Conservation (phyloP, 2,797 vertebrate genomes). For the Scyliorhinus canicula region DNA sequence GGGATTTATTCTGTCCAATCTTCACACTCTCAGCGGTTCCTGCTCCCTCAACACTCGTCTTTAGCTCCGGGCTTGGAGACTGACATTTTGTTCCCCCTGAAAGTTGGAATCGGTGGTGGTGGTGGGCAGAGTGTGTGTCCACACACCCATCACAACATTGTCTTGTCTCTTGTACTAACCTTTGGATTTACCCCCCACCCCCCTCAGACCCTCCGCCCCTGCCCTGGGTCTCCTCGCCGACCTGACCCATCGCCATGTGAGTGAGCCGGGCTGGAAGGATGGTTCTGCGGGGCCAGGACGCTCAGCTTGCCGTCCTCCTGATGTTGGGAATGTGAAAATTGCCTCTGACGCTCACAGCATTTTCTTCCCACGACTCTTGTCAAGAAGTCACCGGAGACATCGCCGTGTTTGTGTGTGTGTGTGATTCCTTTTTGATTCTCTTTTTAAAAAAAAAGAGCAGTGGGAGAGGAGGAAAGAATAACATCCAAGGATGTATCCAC, state of each 20-base stretch:
- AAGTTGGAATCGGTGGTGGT: conserved; percentile 4
- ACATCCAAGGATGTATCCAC: conserved; percentile 79
- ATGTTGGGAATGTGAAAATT: conserved; percentile 5
- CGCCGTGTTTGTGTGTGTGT: neutral
- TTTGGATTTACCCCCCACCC: conserved; percentile 12
- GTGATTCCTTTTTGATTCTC: neutral
- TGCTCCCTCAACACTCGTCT: neutral
- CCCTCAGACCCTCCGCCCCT: neutral
- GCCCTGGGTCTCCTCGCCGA: neutral
- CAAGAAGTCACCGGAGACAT: neutral
- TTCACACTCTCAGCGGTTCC: neutral
- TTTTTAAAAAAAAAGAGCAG: neutral
- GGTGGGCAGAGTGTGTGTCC: neutral
- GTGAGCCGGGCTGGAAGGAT: neutral
- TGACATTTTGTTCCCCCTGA: too few relatives aligned
- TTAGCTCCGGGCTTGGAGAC: neutral
- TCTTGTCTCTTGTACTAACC: conserved; percentile 19
- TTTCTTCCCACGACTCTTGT: neutral
- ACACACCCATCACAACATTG: conserved; percentile 3
- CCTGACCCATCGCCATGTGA: neutral
- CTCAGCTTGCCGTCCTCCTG: neutral
- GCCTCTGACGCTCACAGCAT: neutral
- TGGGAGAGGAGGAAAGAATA: neutral
- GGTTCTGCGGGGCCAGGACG: neutral
- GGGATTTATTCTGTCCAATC: neutral